A percentile compares a stretch with the other conserved stretches of the same genome.
phyloP scores from a whole-genome alignment of 1,140 invertebrate genomes.

The Yoshiicerus persimilis region DNA sequence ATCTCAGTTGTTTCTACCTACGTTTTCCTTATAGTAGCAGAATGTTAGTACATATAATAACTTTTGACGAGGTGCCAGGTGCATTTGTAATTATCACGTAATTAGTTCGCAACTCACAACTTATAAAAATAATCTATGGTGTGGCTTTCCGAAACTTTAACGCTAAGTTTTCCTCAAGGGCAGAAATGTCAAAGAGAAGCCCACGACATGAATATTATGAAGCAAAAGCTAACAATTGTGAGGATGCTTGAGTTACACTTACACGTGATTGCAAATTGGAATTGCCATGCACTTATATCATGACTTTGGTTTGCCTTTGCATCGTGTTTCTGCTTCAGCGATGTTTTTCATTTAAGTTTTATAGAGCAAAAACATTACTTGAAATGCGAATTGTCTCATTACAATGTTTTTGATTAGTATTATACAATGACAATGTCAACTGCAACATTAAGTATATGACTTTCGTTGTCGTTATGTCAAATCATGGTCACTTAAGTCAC shows the following conservation, averaged over 20 bases:
- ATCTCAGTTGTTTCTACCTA: too few relatives aligned
- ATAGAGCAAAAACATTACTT: not conserved
- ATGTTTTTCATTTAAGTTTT: not conserved
- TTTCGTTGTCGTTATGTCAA: not conserved
- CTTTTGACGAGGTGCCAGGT: not conserved
- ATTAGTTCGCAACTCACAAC: not conserved
- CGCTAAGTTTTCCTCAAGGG: not conserved
- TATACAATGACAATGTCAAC: not conserved
- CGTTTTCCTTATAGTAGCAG: too few relatives aligned
- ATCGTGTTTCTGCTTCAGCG: not conserved
- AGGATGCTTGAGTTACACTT: not conserved
- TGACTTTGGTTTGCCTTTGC: not conserved
- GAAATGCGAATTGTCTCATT: not conserved
- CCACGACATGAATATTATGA: not conserved
- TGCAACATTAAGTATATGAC: not conserved
- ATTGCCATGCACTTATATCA: not conserved
- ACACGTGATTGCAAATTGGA: not conserved
- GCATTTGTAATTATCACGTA: not conserved
- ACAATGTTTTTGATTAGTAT: not conserved
- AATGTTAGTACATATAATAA: too few relatives aligned
- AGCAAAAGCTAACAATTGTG: not conserved
- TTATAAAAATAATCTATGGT: not conserved
- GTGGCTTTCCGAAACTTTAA: not conserved
- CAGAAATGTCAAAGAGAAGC: not conserved
- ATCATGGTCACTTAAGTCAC: not conserved